Evolutionary conservation across 1,140 invertebrate genomes (phyloP).

Genomic region (Rhyzopertha dominica): DNA sequence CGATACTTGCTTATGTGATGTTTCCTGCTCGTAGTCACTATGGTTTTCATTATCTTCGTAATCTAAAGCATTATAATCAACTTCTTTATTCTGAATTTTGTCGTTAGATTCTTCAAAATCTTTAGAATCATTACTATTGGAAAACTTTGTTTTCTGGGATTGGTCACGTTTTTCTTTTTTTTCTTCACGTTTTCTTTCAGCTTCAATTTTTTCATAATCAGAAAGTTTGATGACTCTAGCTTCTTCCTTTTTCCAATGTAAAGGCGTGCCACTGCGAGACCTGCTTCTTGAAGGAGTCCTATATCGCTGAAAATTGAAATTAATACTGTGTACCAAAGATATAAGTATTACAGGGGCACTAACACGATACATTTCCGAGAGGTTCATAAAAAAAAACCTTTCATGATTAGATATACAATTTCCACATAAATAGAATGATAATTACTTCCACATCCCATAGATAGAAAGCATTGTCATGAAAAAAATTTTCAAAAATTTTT

Average conservation of each 20-base stretch:
- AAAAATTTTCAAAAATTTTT: too few species aligned
- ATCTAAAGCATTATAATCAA: slow-evolving; percentile 49
- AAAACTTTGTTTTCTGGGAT: slow-evolving; percentile 3
- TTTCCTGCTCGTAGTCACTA: slow-evolving; percentile 32
- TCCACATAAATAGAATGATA: too few species aligned
- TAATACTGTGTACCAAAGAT: too few species aligned
- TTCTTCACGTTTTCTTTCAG: slow-evolving; percentile 56
- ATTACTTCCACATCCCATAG: too few species aligned
- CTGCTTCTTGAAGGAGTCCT: slow-evolving; percentile 73
- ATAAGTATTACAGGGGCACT: too few species aligned
- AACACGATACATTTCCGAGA: too few species aligned
- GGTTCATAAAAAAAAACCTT: too few species aligned
- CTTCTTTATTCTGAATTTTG: slow-evolving; percentile 20
- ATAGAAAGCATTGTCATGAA: too few species aligned
- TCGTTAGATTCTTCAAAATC: slow-evolving; percentile 1
- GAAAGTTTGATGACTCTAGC: slow-evolving; percentile 74
- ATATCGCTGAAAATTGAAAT: slow-evolving; percentile 69
- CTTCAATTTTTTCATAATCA: slow-evolving; percentile 70
- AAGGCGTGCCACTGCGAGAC: slow-evolving; percentile 78
- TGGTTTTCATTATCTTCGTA: slow-evolving; percentile 45
- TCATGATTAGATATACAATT: too few species aligned
- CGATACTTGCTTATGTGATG: slow-evolving; percentile 33
- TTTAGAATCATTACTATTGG: slow-evolving; percentile 16
- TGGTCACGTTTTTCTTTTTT: slow-evolving; percentile 52
- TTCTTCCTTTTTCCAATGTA: slow-evolving; percentile 86